Evolutionary conservation across 2,888 invertebrate species (phyloP), one percentile per base, ranked within the genome.

Genomic region (Pristionchus entomophagus): DNA sequence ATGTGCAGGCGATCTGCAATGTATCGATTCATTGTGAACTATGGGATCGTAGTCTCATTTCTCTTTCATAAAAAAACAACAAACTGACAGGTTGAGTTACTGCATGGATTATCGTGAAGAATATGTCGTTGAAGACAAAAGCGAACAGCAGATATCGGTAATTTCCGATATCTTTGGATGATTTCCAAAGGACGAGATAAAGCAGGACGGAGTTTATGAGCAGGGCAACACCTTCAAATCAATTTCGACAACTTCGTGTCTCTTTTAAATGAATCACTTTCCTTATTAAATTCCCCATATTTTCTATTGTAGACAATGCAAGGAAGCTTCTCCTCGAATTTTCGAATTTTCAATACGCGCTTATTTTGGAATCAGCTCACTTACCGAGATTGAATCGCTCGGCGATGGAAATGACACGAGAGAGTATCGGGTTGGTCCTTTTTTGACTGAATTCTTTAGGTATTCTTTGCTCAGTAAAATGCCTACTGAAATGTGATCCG

Each of bases 61-160:
- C 6, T 45, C 5, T 56, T 14, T 56, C n/a, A n/a, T 56, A 56
- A 14, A 5, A 56, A 56, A 56, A 22, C n/a, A 56, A 56, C 14
- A 56, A 56, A 5, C 56, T 73, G 2, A 73, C 73, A 0, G 73
- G 73, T 1, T 26, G 41, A 22, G 73, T 45, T 4, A 73, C n/a
- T 14, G 41, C n/a, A 41, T 73, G 73, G 1, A 73, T 26, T 8
- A 26, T 26, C 2, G 41, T 73, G 41, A 73, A 73, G 26, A 41
- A 73, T 14, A 73, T 73, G 73, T 73, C 73, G 45, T 73, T 73
- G 41, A 73, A 10, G 2, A 73, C 73, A 41, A 73, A 73, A 12
- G 41, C 73, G 45, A 73, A 38, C 0, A 73, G 38, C 12, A 73
- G 41, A 38, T 8, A 41, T 45, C 14, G 73, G 26, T 73, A 73